phyloP scores from a whole-genome alignment of 1,140 invertebrate genomes.

The Trichonephila inaurata region DNA sequence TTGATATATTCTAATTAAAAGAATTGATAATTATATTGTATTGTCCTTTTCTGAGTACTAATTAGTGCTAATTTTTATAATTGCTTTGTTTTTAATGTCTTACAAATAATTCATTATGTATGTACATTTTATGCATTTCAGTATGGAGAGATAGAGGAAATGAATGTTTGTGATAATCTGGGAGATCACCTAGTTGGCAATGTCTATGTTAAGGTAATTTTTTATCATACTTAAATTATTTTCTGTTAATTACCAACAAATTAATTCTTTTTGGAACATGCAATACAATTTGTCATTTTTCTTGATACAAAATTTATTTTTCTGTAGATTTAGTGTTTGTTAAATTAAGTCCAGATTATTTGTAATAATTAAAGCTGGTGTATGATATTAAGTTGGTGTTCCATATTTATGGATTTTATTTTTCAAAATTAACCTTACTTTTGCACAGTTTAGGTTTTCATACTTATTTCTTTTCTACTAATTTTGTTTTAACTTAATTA shows the following conservation, averaged over 20 bases:
- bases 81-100: neutral
- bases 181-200: slow-evolving; percentile 99
- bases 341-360: too few species aligned
- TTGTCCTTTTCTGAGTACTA: too few species aligned
- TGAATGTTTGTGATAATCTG: slow-evolving; percentile 99
- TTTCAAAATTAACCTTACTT: slow-evolving; percentile 25
- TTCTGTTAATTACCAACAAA: too few species aligned
- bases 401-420: slow-evolving; percentile 4
- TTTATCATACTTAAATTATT: neutral
- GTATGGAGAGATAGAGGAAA: slow-evolving; percentile 99
- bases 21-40: too few species aligned
- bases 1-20: too few species aligned
- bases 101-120: neutral
- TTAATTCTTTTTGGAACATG: too few species aligned
- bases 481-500: slow-evolving; percentile 75
- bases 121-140: slow-evolving; percentile 79
- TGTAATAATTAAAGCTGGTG: too few species aligned
- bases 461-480: slow-evolving; percentile 55
- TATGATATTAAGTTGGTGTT: neutral
- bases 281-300: too few species aligned
- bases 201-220: slow-evolving; percentile 96
- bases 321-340: too few species aligned
- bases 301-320: too few species aligned
- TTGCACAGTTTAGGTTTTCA: slow-evolving; percentile 60
- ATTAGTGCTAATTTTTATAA: too few species aligned